A percentile compares a stretch with the other conserved stretches of the same genome.
These are phyloP conservation scores for Battus philenor DNA, from an alignment of 1,140 invertebrate species.

Conservation along the genomic window DNA sequence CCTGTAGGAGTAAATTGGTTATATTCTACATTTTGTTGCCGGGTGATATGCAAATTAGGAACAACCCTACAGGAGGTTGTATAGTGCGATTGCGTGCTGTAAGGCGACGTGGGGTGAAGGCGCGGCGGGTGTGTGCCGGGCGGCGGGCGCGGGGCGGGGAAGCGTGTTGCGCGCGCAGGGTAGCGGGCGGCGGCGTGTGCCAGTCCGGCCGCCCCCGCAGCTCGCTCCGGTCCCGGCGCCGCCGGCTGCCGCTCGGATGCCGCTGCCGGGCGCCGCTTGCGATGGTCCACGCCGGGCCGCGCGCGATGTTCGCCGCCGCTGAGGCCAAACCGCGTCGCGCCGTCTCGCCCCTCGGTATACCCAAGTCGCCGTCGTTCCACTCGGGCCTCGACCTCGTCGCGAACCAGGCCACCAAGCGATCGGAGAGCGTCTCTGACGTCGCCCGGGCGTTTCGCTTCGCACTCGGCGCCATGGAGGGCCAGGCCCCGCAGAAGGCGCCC, in stretches of 20 bases:
- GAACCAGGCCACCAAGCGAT: conserved; percentile 70
- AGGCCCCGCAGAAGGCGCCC: conserved; percentile 57
- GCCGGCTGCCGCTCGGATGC: conserved; percentile 63
- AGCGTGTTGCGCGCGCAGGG: conserved; percentile 27
- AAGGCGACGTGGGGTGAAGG: conserved; percentile 20
- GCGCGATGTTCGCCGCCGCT: conserved; percentile 70
- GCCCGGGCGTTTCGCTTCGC: conserved; percentile 70
- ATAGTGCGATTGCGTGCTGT: conserved; percentile 27
- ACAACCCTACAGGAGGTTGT: conserved; percentile 40
- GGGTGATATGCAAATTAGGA: conserved; percentile 13
- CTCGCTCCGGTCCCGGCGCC: conserved; percentile 59
- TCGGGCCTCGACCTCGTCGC: conserved; percentile 87
- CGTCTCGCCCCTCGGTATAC: conserved; percentile 80
- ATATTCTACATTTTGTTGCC: too few species aligned
- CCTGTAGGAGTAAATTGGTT: too few species aligned
- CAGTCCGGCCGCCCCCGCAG: conserved; percentile 61
- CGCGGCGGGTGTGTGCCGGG: conserved; percentile 15
- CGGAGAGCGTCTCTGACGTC: conserved; percentile 70
- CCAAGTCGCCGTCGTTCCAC: conserved; percentile 90
- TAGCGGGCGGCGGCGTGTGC: conserved; percentile 31
- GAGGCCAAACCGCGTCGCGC: conserved; percentile 75
- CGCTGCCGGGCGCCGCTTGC: conserved; percentile 71
- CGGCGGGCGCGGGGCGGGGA: conserved; percentile 21
- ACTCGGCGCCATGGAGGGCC: conserved; percentile 61
- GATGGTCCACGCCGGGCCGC: conserved; percentile 72